phyloP scores from a whole-genome alignment of 2,888 invertebrate genomes.

The Colletes collaris region DNA sequence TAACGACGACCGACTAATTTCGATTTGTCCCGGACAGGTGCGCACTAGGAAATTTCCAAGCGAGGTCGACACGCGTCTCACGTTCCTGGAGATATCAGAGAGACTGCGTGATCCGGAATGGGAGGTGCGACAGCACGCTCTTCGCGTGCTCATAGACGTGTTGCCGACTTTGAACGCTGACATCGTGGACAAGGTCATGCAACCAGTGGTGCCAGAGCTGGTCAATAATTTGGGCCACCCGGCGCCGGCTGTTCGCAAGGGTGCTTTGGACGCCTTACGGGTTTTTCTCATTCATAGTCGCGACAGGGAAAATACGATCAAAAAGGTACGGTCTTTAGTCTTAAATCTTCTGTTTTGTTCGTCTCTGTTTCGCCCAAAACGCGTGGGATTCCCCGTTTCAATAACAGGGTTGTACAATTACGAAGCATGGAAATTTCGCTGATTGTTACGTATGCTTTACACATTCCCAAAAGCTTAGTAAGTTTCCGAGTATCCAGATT shows the following conservation, averaged over 20 bases:
- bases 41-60: constrained; percentile 89
- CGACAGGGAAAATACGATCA: constrained; percentile 87
- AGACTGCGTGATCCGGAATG: constrained; percentile 91
- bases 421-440: too few species aligned
- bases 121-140: constrained; percentile 92
- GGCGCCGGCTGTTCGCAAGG: constrained; percentile 92
- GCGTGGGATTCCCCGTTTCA: too few species aligned
- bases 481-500: too few species aligned
- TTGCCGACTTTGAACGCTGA: constrained; percentile 87
- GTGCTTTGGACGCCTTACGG: constrained; percentile 90
- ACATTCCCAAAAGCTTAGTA: too few species aligned
- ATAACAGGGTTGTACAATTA: too few species aligned
- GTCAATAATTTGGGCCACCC: constrained; percentile 91
- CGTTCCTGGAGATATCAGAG: constrained; percentile 89
- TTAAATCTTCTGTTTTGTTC: too few species aligned
- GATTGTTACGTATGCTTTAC: too few species aligned
- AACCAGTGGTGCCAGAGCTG: constrained; percentile 87
- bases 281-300: constrained; percentile 89
- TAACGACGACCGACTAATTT: not conserved
- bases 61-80: constrained; percentile 86
- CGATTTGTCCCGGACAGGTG: constrained; percentile 76
- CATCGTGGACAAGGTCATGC: constrained; percentile 88
- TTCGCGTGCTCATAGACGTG: constrained; percentile 91
- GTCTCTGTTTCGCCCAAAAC: too few species aligned
- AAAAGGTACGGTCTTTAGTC: constrained; percentile 82